phyloP scores from a whole-genome alignment of 2,113 vertebrate genomes.

The Cynopterus brachyotis region DNA sequence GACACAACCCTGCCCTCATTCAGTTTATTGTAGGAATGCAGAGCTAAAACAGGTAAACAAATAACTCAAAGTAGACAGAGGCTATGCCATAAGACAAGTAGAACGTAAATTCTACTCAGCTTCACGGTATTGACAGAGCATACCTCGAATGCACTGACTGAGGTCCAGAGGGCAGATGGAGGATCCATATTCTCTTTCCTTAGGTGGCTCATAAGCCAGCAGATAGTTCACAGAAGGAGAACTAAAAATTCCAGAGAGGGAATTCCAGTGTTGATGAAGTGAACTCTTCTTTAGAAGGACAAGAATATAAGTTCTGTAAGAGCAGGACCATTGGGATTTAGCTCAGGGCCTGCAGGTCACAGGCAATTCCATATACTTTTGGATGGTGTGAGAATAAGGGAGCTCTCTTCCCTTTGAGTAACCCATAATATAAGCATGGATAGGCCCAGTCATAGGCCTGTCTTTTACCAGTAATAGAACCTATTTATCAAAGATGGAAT shows the following conservation, averaged over 20 bases:
- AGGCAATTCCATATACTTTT: background rate
- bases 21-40: background rate
- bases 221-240: background rate
- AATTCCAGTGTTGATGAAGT: background rate
- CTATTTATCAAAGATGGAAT: background rate
- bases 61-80: background rate
- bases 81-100: background rate
- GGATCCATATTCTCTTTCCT: background rate
- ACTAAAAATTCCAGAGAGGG: background rate
- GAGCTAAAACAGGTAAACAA: background rate
- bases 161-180: background rate
- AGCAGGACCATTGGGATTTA: background rate
- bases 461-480: background rate
- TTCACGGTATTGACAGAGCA: background rate
- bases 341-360: background rate
- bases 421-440: too few species aligned
- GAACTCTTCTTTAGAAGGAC: background rate
- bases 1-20: background rate
- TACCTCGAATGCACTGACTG: background rate
- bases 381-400: background rate
- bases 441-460: background rate
- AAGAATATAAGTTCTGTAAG: background rate
- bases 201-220: background rate
- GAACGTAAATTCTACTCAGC: background rate
- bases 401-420: background rate